A percentile compares a stretch with the other conserved stretches of the same genome.
Conservation (phyloP, 2,113 vertebrate genomes). For the Lycocorax pyrrhopterus region DNA sequence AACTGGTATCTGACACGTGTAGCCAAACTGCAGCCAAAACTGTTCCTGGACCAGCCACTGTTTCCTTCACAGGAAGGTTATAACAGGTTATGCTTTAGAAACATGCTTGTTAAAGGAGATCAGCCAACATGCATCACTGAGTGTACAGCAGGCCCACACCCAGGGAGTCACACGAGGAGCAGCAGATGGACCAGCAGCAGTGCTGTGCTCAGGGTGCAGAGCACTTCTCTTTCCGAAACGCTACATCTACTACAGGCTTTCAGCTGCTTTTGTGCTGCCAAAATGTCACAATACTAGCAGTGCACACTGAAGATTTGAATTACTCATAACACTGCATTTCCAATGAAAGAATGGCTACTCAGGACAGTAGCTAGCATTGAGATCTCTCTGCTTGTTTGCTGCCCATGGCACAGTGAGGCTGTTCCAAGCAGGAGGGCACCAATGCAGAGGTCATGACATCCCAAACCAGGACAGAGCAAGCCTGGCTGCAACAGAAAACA, state of each 20-base stretch:
- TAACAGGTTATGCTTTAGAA: not conserved
- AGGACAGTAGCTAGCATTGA: not conserved
- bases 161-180: accelerated
- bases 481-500: not conserved
- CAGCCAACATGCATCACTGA: not conserved
- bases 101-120: not conserved
- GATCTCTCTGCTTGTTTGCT: not conserved
- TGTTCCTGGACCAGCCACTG: not conserved
- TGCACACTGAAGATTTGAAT: not conserved
- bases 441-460: not conserved
- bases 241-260: not conserved
- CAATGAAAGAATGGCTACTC: not conserved
- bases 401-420: not conserved
- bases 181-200: not conserved
- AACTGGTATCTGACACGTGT: not conserved
- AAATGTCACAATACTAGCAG: not conserved
- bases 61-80: not conserved
- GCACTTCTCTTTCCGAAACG: not conserved
- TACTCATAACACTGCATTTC: not conserved
- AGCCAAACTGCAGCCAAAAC: not conserved
- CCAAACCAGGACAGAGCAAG: not conserved
- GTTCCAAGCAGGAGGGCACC: not conserved
- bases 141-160: not conserved
- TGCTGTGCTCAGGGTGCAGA: not conserved
- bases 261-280: not conserved